A percentile compares a stretch with the other conserved stretches of the same genome.
phyloP scores from a whole-genome alignment of 1,140 invertebrate genomes.

The Nebria ingens region DNA sequence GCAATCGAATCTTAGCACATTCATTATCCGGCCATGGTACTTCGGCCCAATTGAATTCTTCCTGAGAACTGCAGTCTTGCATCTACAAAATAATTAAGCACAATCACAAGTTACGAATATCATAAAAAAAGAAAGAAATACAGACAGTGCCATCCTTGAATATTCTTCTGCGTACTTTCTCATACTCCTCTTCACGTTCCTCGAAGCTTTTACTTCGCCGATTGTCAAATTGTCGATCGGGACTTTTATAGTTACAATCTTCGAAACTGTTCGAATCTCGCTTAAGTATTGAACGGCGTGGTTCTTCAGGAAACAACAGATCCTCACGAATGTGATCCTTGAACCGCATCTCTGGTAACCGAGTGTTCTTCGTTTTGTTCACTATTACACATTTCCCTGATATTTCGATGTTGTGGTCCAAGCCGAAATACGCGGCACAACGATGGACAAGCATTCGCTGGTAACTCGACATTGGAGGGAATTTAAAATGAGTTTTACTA shows the following conservation, averaged over 20 bases:
- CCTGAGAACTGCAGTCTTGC: constrained; percentile 27
- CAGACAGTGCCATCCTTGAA: constrained; percentile 46
- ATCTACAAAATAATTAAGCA: constrained; percentile 18
- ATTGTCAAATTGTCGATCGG: constrained; percentile 51
- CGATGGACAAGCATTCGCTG: constrained; percentile 91
- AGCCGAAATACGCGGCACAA: constrained; percentile 83
- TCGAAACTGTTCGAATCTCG: constrained; percentile 70
- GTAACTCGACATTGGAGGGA: constrained; percentile 87
- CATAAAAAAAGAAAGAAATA: no score
- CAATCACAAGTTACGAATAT: no score
- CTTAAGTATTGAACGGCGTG: constrained; percentile 72
- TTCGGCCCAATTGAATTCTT: constrained; percentile 31
- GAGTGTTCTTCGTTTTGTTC: constrained; percentile 61
- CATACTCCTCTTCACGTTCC: constrained; percentile 81
- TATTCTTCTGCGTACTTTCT: constrained; percentile 68
- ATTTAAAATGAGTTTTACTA: constrained; percentile 63
- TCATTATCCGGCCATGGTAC: constrained; percentile 32
- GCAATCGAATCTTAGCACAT: constrained; percentile 26
- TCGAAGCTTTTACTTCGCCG: constrained; percentile 80
- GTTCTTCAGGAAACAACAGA: constrained; percentile 49
- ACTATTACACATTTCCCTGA: constrained; percentile 78
- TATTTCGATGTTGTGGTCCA: constrained; percentile 88
- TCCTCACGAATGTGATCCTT: constrained; percentile 50
- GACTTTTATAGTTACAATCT: constrained; percentile 49
- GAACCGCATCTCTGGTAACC: constrained; percentile 54